A percentile compares a stretch with the other conserved stretches of the same genome.
Conservation (phyloP, 1,140 invertebrate genomes). For the Thaumatotibia leucotreta region DNA sequence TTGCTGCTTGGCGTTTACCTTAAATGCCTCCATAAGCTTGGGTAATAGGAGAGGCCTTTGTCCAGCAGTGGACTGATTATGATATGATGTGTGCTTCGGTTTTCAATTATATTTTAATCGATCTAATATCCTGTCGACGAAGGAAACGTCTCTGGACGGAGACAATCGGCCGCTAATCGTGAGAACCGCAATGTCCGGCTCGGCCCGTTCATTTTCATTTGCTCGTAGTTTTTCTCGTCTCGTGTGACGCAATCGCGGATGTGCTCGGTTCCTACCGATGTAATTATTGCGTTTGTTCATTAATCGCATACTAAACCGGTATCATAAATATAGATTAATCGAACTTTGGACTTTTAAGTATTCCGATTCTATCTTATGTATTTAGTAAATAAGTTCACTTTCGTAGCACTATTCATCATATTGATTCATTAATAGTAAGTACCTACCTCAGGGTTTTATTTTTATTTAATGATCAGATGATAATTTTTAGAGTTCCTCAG, state of each 20-base stretch:
- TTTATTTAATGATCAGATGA: too few relatives aligned
- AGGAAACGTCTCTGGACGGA: slow-evolving; percentile 22
- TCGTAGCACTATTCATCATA: too few relatives aligned
- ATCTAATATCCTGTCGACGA: slow-evolving; percentile 22
- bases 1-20: too few relatives aligned
- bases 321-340: background rate
- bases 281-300: slow-evolving; percentile 21
- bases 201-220: slow-evolving; percentile 57
- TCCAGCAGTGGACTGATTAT: too few relatives aligned
- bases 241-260: slow-evolving; percentile 61
- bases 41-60: too few relatives aligned
- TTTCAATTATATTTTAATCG: background rate
- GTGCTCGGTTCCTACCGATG: slow-evolving; percentile 29
- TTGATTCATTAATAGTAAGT: too few relatives aligned
- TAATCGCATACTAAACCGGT: slow-evolving; percentile 14
- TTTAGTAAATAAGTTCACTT: too few relatives aligned
- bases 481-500: too few relatives aligned
- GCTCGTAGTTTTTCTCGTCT: slow-evolving; percentile 50
- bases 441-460: too few relatives aligned
- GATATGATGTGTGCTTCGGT: background rate
- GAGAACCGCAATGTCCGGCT: slow-evolving; percentile 59
- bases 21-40: too few relatives aligned
- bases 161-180: slow-evolving; percentile 41
- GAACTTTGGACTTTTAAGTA: background rate
- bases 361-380: background rate